phyloP scores from a whole-genome alignment of 1,140 invertebrate genomes.

The Papilio polyxenes region DNA sequence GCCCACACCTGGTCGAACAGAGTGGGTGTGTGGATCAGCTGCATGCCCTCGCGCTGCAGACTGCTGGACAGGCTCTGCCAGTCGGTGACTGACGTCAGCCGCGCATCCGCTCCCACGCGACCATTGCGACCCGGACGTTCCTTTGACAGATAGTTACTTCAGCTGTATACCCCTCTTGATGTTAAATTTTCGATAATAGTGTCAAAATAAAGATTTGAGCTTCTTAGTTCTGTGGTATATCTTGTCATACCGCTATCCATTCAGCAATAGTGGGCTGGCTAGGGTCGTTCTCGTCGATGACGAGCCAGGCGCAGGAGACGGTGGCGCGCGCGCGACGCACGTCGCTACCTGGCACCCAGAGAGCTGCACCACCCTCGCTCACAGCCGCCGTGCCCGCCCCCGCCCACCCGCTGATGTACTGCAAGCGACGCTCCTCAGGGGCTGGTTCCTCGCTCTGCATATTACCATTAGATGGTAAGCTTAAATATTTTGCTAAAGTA shows the following conservation, averaged over 20 bases:
- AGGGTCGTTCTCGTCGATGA: constrained; percentile 86
- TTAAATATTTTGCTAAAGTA: not conserved
- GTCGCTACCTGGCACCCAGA: constrained; percentile 96
- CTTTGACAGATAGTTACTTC: constrained; percentile 53
- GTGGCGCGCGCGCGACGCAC: constrained; percentile 88
- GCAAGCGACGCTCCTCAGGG: constrained; percentile 87
- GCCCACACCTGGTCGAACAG: constrained; percentile 91
- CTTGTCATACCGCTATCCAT: constrained; percentile 81
- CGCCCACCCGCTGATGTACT: constrained; percentile 93
- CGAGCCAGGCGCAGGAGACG: constrained; percentile 89
- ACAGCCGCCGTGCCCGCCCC: constrained; percentile 91
- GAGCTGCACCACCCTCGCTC: constrained; percentile 86
- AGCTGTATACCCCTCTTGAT: not conserved
- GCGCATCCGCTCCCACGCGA: constrained; percentile 92
- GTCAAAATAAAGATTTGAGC: too few relatives aligned
- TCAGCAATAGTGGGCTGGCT: constrained; percentile 82
- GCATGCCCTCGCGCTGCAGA: constrained; percentile 81
- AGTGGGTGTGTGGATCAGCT: constrained; percentile 86
- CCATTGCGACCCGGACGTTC: constrained; percentile 83
- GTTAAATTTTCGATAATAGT: not conserved
- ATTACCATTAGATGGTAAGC: not conserved
- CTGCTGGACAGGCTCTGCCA: constrained; percentile 83
- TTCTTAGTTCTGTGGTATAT: not conserved
- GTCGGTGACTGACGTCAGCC: constrained; percentile 83
- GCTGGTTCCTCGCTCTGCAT: constrained; percentile 84